Evolutionary conservation across 2,797 vertebrate species (phyloP).

Genomic region (Discoglossus pictus): DNA sequence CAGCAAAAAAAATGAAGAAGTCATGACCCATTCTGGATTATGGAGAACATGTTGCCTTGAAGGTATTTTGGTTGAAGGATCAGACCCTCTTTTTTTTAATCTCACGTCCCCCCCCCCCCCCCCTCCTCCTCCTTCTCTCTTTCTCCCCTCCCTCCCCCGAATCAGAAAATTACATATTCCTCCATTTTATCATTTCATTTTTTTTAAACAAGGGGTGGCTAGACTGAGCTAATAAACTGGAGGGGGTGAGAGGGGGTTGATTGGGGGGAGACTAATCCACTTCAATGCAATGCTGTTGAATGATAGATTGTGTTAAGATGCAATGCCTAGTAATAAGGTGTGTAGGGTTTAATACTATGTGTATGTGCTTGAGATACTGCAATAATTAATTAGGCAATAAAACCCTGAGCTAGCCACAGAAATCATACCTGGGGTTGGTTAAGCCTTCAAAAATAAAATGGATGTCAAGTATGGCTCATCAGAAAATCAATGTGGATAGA

Average conservation of each 20-base stretch:
- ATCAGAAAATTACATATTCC: conserved; percentile 69
- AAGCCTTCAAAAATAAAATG: conserved; percentile 19
- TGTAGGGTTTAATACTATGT: conserved; percentile 13
- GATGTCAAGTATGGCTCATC: conserved; percentile 22
- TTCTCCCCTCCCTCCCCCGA: conserved; percentile 54
- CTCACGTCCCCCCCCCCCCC: conserved; percentile 8
- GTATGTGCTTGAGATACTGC: conserved; percentile 5
- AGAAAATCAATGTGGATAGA: conserved; percentile 21
- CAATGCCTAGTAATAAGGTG: conserved; percentile 41
- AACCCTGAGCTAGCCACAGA: neutral
- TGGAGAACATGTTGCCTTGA: conserved; percentile 98
- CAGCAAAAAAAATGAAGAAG: conserved; percentile 98
- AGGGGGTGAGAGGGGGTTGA: conserved; percentile 17
- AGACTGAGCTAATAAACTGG: conserved; percentile 48
- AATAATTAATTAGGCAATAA: neutral
- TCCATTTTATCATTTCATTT: conserved; percentile 75
- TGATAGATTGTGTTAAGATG: conserved; percentile 48
- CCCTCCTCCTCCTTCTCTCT: conserved; percentile 41
- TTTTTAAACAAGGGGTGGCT: conserved; percentile 53
- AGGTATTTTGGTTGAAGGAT: conserved; percentile 79
- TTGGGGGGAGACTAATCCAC: conserved; percentile 40
- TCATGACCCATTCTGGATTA: conserved; percentile 97
- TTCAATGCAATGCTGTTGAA: conserved; percentile 46
- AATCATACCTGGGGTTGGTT: conserved; percentile 16
- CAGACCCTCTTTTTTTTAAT: conserved; percentile 53